These are phyloP conservation scores for Megaceryle maxima DNA, from an alignment of 2,113 vertebrate genomes.

Conservation along the genomic window DNA sequence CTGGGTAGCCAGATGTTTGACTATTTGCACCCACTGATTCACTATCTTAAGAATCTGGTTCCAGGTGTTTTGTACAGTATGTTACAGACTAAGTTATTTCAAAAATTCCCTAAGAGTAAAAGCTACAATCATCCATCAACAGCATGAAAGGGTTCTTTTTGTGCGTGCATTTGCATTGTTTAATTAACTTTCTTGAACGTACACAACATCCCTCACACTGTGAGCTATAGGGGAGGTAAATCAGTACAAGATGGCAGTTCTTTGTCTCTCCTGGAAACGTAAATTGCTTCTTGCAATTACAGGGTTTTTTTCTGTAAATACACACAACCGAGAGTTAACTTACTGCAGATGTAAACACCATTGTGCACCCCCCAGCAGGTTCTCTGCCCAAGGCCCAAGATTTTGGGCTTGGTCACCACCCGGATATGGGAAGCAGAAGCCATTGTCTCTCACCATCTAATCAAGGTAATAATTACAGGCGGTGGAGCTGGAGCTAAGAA, in stretches of 20 bases:
- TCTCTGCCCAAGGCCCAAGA: background rate
- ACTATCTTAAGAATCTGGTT: background rate
- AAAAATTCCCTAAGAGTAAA: background rate
- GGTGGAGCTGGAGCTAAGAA: constrained; percentile 41
- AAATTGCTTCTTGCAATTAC: constrained; percentile 56
- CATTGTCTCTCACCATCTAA: constrained; percentile 61
- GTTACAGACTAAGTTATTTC: background rate
- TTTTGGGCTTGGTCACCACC: constrained; percentile 9
- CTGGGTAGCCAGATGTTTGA: background rate
- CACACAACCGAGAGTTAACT: constrained; percentile 26
- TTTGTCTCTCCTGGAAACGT: constrained; percentile 56
- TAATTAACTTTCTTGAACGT: constrained; percentile 62
- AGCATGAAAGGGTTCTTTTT: background rate
- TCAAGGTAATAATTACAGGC: constrained; percentile 71
- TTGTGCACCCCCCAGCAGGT: background rate
- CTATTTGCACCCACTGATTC: background rate
- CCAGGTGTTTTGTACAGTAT: background rate
- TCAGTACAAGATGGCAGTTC: constrained; percentile 32
- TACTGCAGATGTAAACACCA: constrained; percentile 15
- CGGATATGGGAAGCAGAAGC: background rate
- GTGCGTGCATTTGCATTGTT: constrained; percentile 43
- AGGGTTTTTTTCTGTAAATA: background rate
- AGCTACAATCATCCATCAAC: background rate
- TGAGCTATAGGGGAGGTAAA: constrained; percentile 53
- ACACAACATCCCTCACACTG: constrained; percentile 11